Base-by-base conservation (phyloP, 1,140 invertebrate genomes). In the Drosophila melanica region DNA sequence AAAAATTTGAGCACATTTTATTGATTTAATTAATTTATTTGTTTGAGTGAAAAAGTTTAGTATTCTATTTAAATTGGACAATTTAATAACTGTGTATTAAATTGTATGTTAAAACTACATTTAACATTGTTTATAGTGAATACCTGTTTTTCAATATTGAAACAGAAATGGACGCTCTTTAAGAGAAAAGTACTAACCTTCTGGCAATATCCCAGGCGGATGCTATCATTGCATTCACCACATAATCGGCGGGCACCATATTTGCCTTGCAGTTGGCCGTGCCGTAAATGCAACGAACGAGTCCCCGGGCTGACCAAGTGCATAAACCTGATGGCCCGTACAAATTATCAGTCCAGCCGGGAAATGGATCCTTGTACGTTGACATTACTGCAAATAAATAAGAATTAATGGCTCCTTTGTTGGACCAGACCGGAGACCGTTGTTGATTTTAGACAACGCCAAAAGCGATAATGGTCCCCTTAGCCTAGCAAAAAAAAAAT, bases 271-370 rank as follows among this genome's bases (percentile, higher is more conserved):
- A 92, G 45, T 93, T 90, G 9, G 84, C 77, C 85, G 94, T 92
- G 62, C 94, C 94, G 58, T 94, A 93, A 81, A 96, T 93, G 53
- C 94, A 94, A 77, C 94, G 94, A 35, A 97, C 89, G 27, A 97
- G 80, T 50, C 96, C 96, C 81, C 94, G 93, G 12, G 94, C 94
- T 50, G 92, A 90, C 42, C 92, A 93, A 33, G 93, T 92, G 47
- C 92, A 90, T 33, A 94, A 89, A 50, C 94, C 96, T 81, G 95
- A 95, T 51, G 96, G 94, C 48, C 96, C 96, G 92, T 96, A 96
- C 55, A 95, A 93, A 92, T 97, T 97, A 90, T 97, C 96, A 54
- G 96, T 95, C 96, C 96, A 98, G 41, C 96, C 95, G 45, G 92
- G 86, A 39, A 94, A 80, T 54, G 94, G 94, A 90, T 97, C 96